A percentile compares a stretch with the other conserved stretches of the same genome.
phyloP scores from a whole-genome alignment of 2,113 vertebrate genomes.

The Natator depressus region DNA sequence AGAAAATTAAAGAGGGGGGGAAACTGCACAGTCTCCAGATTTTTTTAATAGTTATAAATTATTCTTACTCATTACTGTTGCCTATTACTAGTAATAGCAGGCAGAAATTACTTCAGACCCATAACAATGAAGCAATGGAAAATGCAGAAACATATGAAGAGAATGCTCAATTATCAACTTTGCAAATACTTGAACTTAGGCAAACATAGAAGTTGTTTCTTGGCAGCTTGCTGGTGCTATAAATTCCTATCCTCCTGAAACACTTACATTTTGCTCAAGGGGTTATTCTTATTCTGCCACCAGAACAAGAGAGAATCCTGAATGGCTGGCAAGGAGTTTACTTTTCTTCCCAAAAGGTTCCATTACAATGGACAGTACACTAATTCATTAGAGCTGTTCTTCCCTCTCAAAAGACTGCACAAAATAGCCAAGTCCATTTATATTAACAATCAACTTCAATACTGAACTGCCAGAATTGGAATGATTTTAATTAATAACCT shows the following conservation, averaged over 20 bases:
- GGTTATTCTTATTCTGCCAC: conserved; percentile 67
- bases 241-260: conserved; percentile 49
- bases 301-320: conserved; percentile 61
- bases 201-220: conserved; percentile 49
- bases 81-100: neutral
- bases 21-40: neutral
- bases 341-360: conserved; percentile 63
- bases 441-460: neutral
- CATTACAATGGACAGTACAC: conserved; percentile 66
- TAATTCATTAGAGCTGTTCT: conserved; percentile 60
- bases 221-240: conserved; percentile 48
- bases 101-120: conserved; percentile 3
- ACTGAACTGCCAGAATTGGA: conserved; percentile 18
- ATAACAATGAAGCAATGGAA: conserved; percentile 40
- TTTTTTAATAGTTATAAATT: conserved; percentile 12
- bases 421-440: conserved; percentile 55
- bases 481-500: conserved; percentile 19
- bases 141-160: conserved; percentile 29
- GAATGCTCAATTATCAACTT: conserved; percentile 34
- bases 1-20: neutral
- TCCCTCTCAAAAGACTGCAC: conserved; percentile 47
- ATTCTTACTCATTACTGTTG: conserved; percentile 16
- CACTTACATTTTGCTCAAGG: conserved; percentile 59
- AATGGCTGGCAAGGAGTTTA: conserved; percentile 58
- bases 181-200: conserved; percentile 46